These are phyloP conservation scores for Heliopora coerulea DNA, from an alignment of 92 coral and sea anemone species.

Conservation along the genomic window DNA sequence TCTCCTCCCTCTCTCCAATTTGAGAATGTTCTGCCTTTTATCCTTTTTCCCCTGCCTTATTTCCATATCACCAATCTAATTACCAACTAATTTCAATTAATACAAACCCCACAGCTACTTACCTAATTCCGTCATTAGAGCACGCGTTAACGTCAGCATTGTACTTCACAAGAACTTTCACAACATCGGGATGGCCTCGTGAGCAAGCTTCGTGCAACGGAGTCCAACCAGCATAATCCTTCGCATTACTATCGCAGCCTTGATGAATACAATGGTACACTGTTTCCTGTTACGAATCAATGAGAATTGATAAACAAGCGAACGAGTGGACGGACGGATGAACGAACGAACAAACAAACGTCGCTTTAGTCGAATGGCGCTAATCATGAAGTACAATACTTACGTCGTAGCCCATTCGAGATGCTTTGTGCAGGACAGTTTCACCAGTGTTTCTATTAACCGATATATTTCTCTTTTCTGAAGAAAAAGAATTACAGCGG, in stretches of 20 bases:
- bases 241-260: conserved; percentile 92
- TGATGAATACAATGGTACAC: conserved; percentile 83
- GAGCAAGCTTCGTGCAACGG: conserved; percentile 99
- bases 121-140: conserved; percentile 98
- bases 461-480: conserved; percentile 36
- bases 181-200: conserved; percentile 89
- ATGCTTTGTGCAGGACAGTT: conserved; percentile 94
- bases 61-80: conserved; percentile 1
- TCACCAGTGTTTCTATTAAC: conserved; percentile 98
- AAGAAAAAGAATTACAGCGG: neutral
- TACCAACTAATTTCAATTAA: no score
- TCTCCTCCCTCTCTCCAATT: no score
- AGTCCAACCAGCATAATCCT: conserved; percentile 99
- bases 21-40: no score
- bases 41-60: no score
- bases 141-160: conserved; percentile 90
- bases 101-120: conserved; percentile 15
- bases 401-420: conserved; percentile 93
- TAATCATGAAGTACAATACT: conserved; percentile 27
- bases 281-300: conserved; percentile 62
- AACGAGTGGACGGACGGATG: no score
- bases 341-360: no score
- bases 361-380: no score
- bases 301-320: neutral
- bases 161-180: conserved; percentile 82